A percentile compares a stretch with the other conserved stretches of the same genome.
Evolutionary conservation across 2,113 vertebrate species (phyloP).

Genomic region (Corydoras maculifer): DNA sequence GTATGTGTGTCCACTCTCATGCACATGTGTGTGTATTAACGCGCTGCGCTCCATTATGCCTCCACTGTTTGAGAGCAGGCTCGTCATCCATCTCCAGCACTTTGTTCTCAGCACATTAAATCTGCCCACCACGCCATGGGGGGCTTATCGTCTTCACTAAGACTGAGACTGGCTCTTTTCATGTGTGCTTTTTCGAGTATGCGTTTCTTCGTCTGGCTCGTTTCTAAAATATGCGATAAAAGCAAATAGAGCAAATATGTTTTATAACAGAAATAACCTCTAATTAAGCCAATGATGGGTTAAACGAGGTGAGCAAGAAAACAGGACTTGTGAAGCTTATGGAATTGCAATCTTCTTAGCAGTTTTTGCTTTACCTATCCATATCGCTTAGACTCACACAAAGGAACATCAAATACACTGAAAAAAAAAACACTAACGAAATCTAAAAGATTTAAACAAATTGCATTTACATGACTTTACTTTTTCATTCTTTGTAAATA

Average conservation of each 20-base stretch:
- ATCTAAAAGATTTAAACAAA: not conserved
- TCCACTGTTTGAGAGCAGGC: slow-evolving; percentile 33
- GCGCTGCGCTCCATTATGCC: slow-evolving; percentile 44
- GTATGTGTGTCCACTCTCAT: not conserved
- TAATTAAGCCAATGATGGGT: not conserved
- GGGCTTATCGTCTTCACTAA: slow-evolving; percentile 50
- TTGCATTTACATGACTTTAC: not conserved
- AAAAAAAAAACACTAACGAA: not conserved
- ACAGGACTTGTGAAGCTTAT: not conserved
- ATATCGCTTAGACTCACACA: no score
- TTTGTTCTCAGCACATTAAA: slow-evolving; percentile 54
- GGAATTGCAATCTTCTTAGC: no score
- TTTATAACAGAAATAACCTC: not conserved
- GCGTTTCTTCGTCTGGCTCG: slow-evolving; percentile 20
- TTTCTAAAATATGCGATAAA: slow-evolving; percentile 15
- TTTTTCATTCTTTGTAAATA: not conserved
- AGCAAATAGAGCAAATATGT: not conserved
- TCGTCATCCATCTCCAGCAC: slow-evolving; percentile 31
- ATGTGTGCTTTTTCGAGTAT: slow-evolving; percentile 17
- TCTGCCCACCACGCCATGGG: slow-evolving; percentile 43
- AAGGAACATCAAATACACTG: no score
- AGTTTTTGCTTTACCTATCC: no score
- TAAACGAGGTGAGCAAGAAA: not conserved
- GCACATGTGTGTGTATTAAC: slow-evolving; percentile 34
- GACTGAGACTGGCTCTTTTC: slow-evolving; percentile 46